These are phyloP conservation scores for Punctoribates punctum DNA, from an alignment of 2,888 invertebrate species.

Conservation along the genomic window DNA sequence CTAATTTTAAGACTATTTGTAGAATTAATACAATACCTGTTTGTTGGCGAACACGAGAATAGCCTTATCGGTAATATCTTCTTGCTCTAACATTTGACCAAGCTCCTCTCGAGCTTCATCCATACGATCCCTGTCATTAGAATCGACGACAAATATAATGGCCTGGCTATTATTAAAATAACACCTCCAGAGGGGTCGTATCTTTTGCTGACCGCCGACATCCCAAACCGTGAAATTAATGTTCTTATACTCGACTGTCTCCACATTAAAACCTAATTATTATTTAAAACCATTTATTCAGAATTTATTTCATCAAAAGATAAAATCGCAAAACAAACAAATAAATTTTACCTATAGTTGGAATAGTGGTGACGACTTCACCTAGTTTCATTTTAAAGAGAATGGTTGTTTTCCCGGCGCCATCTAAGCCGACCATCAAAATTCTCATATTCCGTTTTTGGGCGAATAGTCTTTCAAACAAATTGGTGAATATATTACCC, in stretches of 20 bases:
- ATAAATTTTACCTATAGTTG: constrained; percentile 99
- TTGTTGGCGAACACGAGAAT: constrained; percentile 95
- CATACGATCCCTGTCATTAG: constrained; percentile 92
- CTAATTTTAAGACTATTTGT: background rate
- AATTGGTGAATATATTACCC: constrained; percentile 95
- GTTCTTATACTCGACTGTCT: constrained; percentile 98
- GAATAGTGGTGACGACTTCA: constrained; percentile 99
- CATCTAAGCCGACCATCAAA: constrained; percentile 98
- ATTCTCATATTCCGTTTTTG: constrained; percentile 99
- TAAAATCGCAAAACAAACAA: too few species aligned
- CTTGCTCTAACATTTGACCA: constrained; percentile 87
- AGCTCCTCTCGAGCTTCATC: constrained; percentile 97
- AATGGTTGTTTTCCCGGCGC: constrained; percentile 99
- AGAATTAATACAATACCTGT: too few species aligned
- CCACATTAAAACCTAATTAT: constrained; percentile 98
- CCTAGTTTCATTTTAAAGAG: constrained; percentile 97
- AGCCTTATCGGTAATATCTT: too few species aligned
- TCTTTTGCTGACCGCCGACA: constrained; percentile 97
- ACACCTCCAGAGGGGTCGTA: constrained; percentile 95
- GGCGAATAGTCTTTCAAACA: constrained; percentile 99
- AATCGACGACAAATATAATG: constrained; percentile 95
- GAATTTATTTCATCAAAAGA: too few species aligned
- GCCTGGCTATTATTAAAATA: constrained; percentile 97
- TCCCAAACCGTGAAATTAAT: constrained; percentile 98
- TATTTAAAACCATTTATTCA: too few species aligned